Conservation (phyloP, 2,797 vertebrate genomes). For the Muscicapa striata region DNA sequence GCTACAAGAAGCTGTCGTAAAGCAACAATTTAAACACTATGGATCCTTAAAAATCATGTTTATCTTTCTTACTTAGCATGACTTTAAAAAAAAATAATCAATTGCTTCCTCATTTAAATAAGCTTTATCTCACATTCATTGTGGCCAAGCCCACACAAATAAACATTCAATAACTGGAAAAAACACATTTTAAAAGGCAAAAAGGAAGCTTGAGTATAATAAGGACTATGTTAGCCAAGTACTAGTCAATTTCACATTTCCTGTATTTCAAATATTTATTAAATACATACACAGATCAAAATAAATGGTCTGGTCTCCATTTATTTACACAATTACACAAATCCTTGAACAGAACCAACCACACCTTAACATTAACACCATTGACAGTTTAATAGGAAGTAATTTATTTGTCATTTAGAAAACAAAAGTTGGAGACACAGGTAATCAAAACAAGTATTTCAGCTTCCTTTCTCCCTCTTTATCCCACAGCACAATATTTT, state of each 20-base stretch:
- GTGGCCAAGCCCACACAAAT: background rate
- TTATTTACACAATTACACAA: background rate
- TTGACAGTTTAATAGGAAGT: background rate
- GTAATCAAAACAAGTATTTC: background rate
- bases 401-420: background rate
- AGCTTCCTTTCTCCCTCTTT: background rate
- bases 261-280: background rate
- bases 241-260: background rate
- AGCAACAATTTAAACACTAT: background rate
- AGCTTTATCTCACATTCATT: background rate
- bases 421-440: background rate
- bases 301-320: background rate
- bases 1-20: background rate
- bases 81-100: background rate
- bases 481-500: background rate
- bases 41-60: background rate
- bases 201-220: background rate
- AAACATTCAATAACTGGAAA: background rate
- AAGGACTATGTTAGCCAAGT: background rate
- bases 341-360: background rate
- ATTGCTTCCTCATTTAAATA: background rate
- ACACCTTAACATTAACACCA: background rate
- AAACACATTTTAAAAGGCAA: background rate
- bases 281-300: background rate
- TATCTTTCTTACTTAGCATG: background rate